Conservation (phyloP, 2,113 vertebrate species). For the Hippocampus zosterae region DNA sequence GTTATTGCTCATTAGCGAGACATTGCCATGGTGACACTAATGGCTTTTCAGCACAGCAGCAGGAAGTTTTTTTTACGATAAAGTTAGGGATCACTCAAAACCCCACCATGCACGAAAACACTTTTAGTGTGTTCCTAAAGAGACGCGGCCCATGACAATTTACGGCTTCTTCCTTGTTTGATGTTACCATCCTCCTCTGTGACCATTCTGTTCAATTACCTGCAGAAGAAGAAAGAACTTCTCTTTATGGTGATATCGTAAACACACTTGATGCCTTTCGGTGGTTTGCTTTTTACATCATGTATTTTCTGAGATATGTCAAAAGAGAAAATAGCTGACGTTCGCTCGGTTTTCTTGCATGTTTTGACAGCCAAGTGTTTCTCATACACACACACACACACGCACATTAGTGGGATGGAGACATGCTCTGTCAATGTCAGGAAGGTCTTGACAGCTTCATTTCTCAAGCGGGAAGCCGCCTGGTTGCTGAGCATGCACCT, state of each 20-base stretch:
- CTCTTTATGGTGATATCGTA: slow-evolving; percentile 1
- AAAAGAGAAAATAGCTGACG: neutral
- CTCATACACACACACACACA: slow-evolving; percentile 13
- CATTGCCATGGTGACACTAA: neutral
- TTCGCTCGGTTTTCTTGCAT: slow-evolving; percentile 6
- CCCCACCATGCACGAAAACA: neutral
- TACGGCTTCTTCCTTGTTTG: slow-evolving; percentile 2
- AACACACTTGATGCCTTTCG: neutral
- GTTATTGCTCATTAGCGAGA: neutral
- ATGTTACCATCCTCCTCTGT: neutral
- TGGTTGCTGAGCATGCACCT: slow-evolving; percentile 44
- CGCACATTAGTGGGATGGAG: slow-evolving; percentile 21
- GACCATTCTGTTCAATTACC: neutral
- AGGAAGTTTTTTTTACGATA: neutral
- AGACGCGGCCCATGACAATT: slow-evolving; percentile 2
- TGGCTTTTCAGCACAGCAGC: neutral
- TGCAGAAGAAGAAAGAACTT: neutral
- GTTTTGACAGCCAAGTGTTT: slow-evolving; percentile 39
- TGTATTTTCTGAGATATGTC: neutral
- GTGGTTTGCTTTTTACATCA: neutral
- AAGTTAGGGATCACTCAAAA: neutral
- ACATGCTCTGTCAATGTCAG: slow-evolving; percentile 37
- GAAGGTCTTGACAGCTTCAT: slow-evolving; percentile 44
- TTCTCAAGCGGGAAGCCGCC: slow-evolving; percentile 35
- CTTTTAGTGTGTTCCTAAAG: slow-evolving; percentile 5